These are phyloP conservation scores for Rhinogobio ventralis DNA, from an alignment of 2,797 vertebrate species.

Conservation along the genomic window DNA sequence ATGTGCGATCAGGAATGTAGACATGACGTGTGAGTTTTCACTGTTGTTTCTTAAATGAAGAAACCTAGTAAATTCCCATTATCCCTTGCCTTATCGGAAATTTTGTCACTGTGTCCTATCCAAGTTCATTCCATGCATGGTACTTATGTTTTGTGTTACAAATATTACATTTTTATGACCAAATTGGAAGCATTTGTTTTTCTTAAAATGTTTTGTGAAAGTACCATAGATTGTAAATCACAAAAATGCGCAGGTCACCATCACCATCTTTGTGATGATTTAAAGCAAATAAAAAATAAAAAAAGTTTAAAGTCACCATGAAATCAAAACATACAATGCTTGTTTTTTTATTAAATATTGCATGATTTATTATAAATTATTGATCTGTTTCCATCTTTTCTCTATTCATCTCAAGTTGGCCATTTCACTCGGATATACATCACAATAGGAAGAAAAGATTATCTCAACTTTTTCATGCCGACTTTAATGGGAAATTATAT, in stretches of 20 bases:
- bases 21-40: constrained; percentile 6
- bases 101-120: neutral
- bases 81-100: neutral
- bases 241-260: neutral
- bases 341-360: neutral
- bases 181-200: neutral
- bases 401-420: neutral
- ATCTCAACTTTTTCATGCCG: neutral
- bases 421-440: neutral
- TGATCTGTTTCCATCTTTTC: too few relatives aligned
- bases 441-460: neutral
- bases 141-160: neutral
- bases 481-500: neutral
- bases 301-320: neutral
- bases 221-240: neutral
- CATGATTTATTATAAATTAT: too few relatives aligned
- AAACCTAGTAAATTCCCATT: neutral
- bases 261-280: neutral
- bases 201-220: neutral
- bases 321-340: neutral
- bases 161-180: neutral
- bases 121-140: neutral
- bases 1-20: constrained; percentile 18
- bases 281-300: neutral
- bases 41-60: constrained; percentile 19